These are phyloP conservation scores for Colletes gigas DNA, from an alignment of 1,140 invertebrate species.

Conservation along the genomic window DNA sequence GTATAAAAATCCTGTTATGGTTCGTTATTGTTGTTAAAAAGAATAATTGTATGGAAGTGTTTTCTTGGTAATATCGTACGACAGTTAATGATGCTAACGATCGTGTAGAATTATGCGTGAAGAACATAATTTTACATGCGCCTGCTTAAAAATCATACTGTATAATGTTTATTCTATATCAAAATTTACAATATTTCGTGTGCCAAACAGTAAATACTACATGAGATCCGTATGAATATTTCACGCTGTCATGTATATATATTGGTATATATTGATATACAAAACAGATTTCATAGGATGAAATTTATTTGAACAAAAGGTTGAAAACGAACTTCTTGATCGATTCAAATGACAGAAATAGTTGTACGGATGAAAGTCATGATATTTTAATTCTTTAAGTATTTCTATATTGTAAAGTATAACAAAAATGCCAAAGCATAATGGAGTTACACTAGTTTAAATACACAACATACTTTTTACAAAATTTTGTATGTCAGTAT, in stretches of 20 bases:
- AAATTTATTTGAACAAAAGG: constrained; percentile 12
- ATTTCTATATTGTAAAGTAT: constrained; percentile 52
- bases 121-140: constrained; percentile 22
- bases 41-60: constrained; percentile 22
- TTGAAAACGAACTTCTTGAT: constrained; percentile 13
- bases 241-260: constrained; percentile 24
- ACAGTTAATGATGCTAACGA: neutral
- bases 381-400: constrained; percentile 49
- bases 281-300: neutral
- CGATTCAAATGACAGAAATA: constrained; percentile 34
- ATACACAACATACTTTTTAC: constrained; percentile 41
- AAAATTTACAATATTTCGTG: constrained; percentile 44
- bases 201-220: constrained; percentile 39
- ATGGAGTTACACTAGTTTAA: constrained; percentile 57
- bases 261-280: constrained; percentile 34
- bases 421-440: constrained; percentile 62
- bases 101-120: constrained; percentile 27
- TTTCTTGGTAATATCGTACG: constrained; percentile 5
- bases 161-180: constrained; percentile 40
- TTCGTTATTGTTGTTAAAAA: constrained; percentile 50
- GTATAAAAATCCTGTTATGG: constrained; percentile 46
- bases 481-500: constrained; percentile 40
- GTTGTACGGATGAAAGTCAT: constrained; percentile 38
- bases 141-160: constrained; percentile 11
- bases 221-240: constrained; percentile 29